Evolutionary conservation across 35 echinoderm and acorn worm genomes (phyloP), one percentile per base, ranked within the genome.

Genomic region (Heliocidaris tuberculata): DNA sequence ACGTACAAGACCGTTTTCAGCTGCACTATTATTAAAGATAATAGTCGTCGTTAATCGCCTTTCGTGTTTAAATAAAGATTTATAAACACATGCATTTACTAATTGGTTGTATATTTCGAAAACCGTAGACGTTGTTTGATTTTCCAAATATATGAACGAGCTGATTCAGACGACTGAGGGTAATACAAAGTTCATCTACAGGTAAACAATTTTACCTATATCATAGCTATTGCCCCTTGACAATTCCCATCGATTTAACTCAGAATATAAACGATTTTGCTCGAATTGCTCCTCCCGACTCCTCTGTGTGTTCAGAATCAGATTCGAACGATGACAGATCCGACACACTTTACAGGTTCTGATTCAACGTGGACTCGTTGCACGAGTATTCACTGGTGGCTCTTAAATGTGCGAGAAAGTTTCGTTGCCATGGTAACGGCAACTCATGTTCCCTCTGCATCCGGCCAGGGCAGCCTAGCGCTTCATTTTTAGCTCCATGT

Each of bases 371-470:
- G 65, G 65, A 78, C 21, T 78, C 65, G 27, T 78, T 78, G 65
- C 24, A n/a, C 7, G 65, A 7, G 65, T 27, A 78, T 78, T 78
- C 65, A 78, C 65, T 78, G 4, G 27, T 78, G 65, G 65, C 27
- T 78, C 27, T 27, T 27, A 78, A 78, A 78, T n/a, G 65, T 78
- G 65, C 65, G 65, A 78, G 27, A 78, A 78, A 78, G 65, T 78
- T 78, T 17, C 47, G 91, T 93, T 59, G 49, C 91, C 91, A 93
- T 93, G 50, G 91, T 48, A 93, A 35, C 47, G 17, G 31, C 87
- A 89, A 32, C 31, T 89, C 87, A 89, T 89, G 87, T 89, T 89
- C 87, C 87, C 87, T n/a, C 87, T 30, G 87, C 87, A 89, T 89
- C 87, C 87, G 87, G 31, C 47, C 87, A 32, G 31, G 31, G 87